These are phyloP conservation scores for Choristoneura fumiferana DNA, from an alignment of 1,140 invertebrate species.

Conservation along the genomic window DNA sequence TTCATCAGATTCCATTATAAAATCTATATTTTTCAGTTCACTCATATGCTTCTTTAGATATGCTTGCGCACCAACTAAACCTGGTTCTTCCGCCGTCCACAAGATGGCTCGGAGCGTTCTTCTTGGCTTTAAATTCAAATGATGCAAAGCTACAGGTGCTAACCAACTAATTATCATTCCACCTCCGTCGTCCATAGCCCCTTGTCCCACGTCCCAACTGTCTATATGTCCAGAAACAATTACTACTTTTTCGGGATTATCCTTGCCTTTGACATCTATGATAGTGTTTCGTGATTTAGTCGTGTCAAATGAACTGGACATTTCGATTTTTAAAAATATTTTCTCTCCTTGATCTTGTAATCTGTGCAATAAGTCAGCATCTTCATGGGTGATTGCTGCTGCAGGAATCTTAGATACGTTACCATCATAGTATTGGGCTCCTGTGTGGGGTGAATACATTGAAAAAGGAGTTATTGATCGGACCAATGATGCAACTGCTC, in stretches of 20 bases:
- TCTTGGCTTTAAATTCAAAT: constrained; percentile 83
- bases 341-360: constrained; percentile 81
- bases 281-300: constrained; percentile 85
- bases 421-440: constrained; percentile 81
- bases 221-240: constrained; percentile 93
- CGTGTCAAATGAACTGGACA: constrained; percentile 71
- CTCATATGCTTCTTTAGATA: constrained; percentile 82
- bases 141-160: constrained; percentile 84
- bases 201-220: constrained; percentile 93
- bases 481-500: constrained; percentile 87
- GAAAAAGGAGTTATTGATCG: constrained; percentile 88
- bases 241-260: constrained; percentile 83
- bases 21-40: constrained; percentile 82
- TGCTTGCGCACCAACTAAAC: constrained; percentile 81
- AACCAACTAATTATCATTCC: constrained; percentile 91
- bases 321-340: constrained; percentile 71
- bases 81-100: constrained; percentile 91
- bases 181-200: constrained; percentile 93
- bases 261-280: constrained; percentile 83
- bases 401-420: constrained; percentile 86
- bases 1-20: constrained; percentile 88
- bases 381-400: constrained; percentile 89
- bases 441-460: constrained; percentile 85
- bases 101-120: constrained; percentile 88
- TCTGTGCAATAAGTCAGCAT: constrained; percentile 86